Percentiles rank a stretch among this genome's conserved stretches.
Conservation (phyloP, 1,140 invertebrate genomes). For the Thaumatotibia leucotreta region DNA sequence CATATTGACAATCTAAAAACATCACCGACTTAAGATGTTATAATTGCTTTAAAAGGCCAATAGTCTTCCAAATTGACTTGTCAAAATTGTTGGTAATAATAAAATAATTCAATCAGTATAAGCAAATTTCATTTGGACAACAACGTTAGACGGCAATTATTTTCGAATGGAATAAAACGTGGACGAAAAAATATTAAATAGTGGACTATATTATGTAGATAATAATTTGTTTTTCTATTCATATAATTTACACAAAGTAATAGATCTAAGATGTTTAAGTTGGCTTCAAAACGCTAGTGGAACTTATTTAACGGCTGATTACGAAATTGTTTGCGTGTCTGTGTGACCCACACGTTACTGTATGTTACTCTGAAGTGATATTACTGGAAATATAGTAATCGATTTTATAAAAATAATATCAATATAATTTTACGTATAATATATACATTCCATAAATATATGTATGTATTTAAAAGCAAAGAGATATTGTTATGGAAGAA, state of each 20-base stretch:
- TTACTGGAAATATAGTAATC: background rate
- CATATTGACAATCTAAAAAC: background rate
- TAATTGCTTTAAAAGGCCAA: constrained; percentile 41
- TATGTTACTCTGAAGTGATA: background rate
- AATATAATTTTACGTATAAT: background rate
- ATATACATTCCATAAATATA: background rate
- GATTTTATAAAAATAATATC: background rate
- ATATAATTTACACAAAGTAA: constrained; percentile 67
- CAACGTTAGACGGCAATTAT: constrained; percentile 64
- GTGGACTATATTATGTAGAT: constrained; percentile 62
- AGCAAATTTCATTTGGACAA: constrained; percentile 58
- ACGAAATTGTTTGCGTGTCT: background rate
- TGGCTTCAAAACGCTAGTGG: background rate
- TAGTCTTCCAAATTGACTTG: constrained; percentile 46
- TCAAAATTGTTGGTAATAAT: constrained; percentile 30
- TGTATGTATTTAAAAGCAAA: background rate
- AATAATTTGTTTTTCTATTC: constrained; percentile 51
- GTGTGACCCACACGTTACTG: background rate
- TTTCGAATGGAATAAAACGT: constrained; percentile 65
- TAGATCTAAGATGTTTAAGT: constrained; percentile 31
- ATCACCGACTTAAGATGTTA: constrained; percentile 28
- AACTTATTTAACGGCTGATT: background rate
- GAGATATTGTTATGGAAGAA: background rate
- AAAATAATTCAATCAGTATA: constrained; percentile 40
- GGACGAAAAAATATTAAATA: constrained; percentile 69